Evolutionary conservation across 2,797 vertebrate genomes (phyloP), one percentile per base, ranked within the genome.

Genomic region (Channa striata): DNA sequence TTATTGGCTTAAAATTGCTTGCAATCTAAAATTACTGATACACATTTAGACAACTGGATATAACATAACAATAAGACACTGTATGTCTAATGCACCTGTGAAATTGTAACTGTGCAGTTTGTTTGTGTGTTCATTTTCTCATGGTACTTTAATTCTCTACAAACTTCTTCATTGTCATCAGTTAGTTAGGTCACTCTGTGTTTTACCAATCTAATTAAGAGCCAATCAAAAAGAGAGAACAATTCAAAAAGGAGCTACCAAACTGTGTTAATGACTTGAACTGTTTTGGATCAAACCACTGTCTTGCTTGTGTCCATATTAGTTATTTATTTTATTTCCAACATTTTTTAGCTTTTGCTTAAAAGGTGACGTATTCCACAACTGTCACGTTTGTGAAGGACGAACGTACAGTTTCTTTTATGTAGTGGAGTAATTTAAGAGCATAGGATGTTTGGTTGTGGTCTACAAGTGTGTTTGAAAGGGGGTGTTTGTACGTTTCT

Each of bases 241-340:
- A 30, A 44, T 25, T 33, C 9, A 36, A 14, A 40, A 25, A 39
- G 46, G 69, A 82, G 78, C 85, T 87, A 83, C 62, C 64, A 59
- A 68, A 87, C 83, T 74, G 56, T 80, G 81, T 67, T 39, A 79
- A 83, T 86, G 89, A 94, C 94, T 94, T 94, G 92, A 95, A 93
- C 84, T 87, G 78, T 87, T 68, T 77, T 93, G 92, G 94, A 93
- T 93, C 75, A 89, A 95, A 95, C 94, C 94, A 94, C 94, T 95
- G 85, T 91, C 53, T 87, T 65, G 19, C 66, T 82, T 51, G 39
- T 87, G 87, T 89, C 86, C 77, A 52, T 86, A 47, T 82, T 75
- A 73, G 73, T 82, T 89, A 91, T 91, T 91, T 93, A 90, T 93
- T 89, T 77, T 63, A 74, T 81, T 81, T 61, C 13, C 36, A 51